Conservation (phyloP, 1,140 invertebrate species). For the Pseudoatta argentina region DNA sequence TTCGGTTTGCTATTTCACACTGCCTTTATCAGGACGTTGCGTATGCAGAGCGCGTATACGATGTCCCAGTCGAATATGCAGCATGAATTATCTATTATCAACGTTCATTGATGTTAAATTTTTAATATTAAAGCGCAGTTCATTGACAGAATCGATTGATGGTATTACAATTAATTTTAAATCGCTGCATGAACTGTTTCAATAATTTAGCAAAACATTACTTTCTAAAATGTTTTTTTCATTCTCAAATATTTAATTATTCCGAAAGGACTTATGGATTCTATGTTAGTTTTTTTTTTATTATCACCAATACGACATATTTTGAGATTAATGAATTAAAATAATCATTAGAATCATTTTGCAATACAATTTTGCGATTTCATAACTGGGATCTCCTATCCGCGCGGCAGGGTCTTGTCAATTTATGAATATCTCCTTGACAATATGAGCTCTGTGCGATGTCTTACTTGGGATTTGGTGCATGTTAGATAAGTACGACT, state of each 20-base stretch:
- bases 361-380: constrained; percentile 4
- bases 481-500: constrained; percentile 60
- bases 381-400: background rate
- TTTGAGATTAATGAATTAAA: background rate
- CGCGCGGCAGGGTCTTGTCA: background rate
- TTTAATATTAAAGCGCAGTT: background rate
- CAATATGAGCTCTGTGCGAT: constrained; percentile 25
- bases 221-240: background rate
- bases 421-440: constrained; percentile 38
- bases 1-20: constrained; percentile 29
- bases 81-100: background rate
- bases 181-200: background rate
- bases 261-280: background rate
- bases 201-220: background rate
- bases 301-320: background rate
- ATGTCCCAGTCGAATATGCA: background rate
- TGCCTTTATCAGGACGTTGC: constrained; percentile 29
- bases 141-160: background rate
- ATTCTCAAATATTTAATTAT: background rate
- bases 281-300: background rate
- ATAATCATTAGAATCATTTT: background rate
- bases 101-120: background rate
- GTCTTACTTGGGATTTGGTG: constrained; percentile 68
- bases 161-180: background rate
- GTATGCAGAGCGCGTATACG: constrained; percentile 13